Conservation (phyloP, 2,113 vertebrate species). For the Dasyornis broadbenti region DNA sequence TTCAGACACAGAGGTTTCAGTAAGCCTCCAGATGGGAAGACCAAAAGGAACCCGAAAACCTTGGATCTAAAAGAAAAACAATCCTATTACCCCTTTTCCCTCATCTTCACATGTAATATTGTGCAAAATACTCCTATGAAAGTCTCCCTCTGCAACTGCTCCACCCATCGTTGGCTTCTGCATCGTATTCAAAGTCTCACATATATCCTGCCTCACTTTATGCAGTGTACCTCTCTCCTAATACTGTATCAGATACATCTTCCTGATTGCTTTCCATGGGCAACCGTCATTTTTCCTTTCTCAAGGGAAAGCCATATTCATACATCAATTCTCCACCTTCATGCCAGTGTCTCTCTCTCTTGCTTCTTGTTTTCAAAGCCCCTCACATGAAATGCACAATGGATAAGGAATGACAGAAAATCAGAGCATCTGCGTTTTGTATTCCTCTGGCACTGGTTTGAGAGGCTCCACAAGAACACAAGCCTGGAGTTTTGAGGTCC, state of each 20-base stretch:
- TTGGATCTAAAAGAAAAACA: neutral
- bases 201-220: neutral
- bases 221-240: neutral
- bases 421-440: neutral
- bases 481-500: neutral
- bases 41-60: neutral
- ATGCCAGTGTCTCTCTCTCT: neutral
- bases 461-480: neutral
- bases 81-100: neutral
- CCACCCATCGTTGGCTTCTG: neutral
- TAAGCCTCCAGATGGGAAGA: neutral
- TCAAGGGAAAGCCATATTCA: neutral
- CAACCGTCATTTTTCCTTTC: neutral
- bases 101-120: rapidly evolving
- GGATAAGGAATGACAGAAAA: neutral
- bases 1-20: neutral
- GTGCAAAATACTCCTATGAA: neutral
- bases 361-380: neutral
- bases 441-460: neutral
- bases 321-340: neutral
- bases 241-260: neutral
- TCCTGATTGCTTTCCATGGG: neutral
- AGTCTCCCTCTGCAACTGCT: neutral
- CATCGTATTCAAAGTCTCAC: neutral
- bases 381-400: neutral